Base-by-base conservation (phyloP, 2,888 invertebrate species). In the Drosophila mercatorum region DNA sequence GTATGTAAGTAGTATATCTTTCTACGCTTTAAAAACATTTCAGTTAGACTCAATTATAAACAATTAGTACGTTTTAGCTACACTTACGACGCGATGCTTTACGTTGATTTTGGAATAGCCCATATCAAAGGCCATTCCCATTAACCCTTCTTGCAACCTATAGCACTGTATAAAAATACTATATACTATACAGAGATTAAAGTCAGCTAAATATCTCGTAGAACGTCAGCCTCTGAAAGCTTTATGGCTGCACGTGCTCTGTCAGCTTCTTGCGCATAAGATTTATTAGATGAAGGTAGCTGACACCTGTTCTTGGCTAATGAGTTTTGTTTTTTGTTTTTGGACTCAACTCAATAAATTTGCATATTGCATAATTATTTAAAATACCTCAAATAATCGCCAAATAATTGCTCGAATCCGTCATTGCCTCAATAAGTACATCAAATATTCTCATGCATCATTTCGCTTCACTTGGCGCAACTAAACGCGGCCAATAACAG, bases 381-480 rank as follows among this genome's bases (percentile, higher is more conserved):
- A 41, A 41, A 58, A 56, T 34, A 22, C 17, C 36, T 11, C n/a
- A 49, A 36, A 56, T 57, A 65, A 81, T 65, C 31, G 44, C 10
- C 41, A 74, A 69, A 83, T 80, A 80, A 83, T 86, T 80, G 68
- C 31, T 43, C 36, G 63, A 67, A 31, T 61, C 56, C 34, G 38
- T 61, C 68, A 68, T 62, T 64, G 22, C 44, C 62, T 59, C 38
- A 31, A 46, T 44, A 51, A 69, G n/a, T 41, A 51, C 12, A 17
- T 3, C 26, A 36, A 44, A 36, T 34, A 41, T n/a, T 76, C 85
- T 76, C 80, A 89, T 71, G 84, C 83, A 71, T 89, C 86, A 84
- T 89, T 84, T 88, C 74, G 46, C 46, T n/a, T 52, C 38, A 34
- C 14, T 34, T 89, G 60, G 86, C 90, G 90, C 28, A 72, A 69